These are phyloP conservation scores for Scaeva pyrastri DNA, from an alignment of 2,888 invertebrate genomes.

Conservation along the genomic window DNA sequence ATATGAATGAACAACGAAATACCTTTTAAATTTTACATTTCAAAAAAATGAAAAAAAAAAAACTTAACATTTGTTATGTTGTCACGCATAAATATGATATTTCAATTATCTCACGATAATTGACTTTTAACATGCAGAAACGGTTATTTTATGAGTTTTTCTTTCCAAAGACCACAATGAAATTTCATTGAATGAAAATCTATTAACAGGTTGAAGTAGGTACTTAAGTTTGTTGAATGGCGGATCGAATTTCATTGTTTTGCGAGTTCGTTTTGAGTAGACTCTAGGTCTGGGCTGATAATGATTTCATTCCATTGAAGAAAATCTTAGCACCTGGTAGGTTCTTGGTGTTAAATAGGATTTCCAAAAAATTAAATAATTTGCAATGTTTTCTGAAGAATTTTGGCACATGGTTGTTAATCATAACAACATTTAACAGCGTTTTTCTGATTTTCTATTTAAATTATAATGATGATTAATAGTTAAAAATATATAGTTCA, in stretches of 20 bases:
- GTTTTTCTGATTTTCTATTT: background rate
- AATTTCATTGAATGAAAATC: constrained; percentile 10
- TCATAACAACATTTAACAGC: constrained; percentile 33
- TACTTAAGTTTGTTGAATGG: constrained; percentile 31
- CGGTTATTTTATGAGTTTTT: constrained; percentile 12
- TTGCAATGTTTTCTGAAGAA: background rate
- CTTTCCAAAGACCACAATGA: background rate
- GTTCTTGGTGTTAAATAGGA: background rate
- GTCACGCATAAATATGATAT: constrained; percentile 70
- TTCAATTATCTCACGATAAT: constrained; percentile 64
- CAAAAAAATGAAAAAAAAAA: background rate
- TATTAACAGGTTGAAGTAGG: constrained; percentile 38
- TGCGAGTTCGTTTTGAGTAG: background rate
- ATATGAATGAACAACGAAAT: constrained; percentile 43
- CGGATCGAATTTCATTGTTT: constrained; percentile 36
- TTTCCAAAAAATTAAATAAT: background rate
- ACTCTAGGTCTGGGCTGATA: too few species aligned
- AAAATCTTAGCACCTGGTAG: constrained; percentile 44
- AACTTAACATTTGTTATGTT: constrained; percentile 46
- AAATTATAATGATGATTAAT: constrained; percentile 10
- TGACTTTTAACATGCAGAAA: constrained; percentile 20
- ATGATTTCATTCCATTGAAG: background rate
- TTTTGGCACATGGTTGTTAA: constrained; percentile 50
- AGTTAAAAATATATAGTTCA: background rate
- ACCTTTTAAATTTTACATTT: constrained; percentile 18